A percentile compares a stretch with the other conserved stretches of the same genome.
Conservation (phyloP, 2,113 vertebrate species). For the Sapajus apella region DNA sequence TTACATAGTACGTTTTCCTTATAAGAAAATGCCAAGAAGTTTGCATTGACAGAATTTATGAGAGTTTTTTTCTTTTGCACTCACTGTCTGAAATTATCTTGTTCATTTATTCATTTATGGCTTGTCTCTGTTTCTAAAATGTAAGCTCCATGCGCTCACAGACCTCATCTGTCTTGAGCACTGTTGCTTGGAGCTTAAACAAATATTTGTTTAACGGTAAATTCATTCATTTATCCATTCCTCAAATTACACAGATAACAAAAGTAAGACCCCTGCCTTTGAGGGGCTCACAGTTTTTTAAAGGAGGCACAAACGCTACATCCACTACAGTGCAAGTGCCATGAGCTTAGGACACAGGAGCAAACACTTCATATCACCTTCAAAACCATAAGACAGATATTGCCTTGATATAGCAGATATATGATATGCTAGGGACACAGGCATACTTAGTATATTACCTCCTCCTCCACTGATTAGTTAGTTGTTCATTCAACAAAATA, state of each 20-base stretch:
- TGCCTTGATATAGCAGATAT: background rate
- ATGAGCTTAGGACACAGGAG: background rate
- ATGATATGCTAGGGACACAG: background rate
- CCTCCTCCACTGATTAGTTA: background rate
- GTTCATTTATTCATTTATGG: background rate
- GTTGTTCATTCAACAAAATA: background rate
- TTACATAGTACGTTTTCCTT: slow-evolving; percentile 41
- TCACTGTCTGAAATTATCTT: slow-evolving; percentile 34
- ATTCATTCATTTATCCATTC: background rate
- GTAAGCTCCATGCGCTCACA: background rate
- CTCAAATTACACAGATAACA: background rate
- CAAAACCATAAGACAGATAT: background rate
- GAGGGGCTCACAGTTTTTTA: background rate
- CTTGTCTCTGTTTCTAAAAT: slow-evolving; percentile 13
- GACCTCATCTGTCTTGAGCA: background rate
- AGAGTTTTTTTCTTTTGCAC: background rate
- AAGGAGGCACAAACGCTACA: background rate
- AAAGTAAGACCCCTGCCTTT: background rate
- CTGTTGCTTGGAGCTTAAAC: background rate
- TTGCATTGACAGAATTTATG: slow-evolving; percentile 10
- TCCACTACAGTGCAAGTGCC: background rate
- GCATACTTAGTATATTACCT: background rate
- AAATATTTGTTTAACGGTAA: slow-evolving; percentile 26
- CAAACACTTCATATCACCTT: background rate
- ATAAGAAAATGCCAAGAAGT: slow-evolving; percentile 37